Evolutionary conservation across 2,113 vertebrate species (phyloP).

Genomic region (Kryptolebias marmoratus): DNA sequence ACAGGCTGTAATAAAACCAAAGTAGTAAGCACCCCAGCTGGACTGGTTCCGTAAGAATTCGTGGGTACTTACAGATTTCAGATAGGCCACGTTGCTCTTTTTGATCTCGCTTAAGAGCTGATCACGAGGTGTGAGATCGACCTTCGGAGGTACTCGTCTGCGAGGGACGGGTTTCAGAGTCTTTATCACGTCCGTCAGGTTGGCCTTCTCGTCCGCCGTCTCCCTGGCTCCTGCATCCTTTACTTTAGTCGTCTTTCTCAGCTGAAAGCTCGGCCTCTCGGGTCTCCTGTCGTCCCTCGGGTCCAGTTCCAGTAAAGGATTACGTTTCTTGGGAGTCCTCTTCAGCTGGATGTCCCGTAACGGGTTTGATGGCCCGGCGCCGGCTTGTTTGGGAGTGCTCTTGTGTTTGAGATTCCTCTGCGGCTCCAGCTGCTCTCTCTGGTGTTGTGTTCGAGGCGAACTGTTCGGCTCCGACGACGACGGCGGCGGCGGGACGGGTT

Average conservation of each 20-base stretch:
- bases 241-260: constrained; percentile 72
- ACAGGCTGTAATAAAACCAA: not conserved
- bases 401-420: constrained; percentile 58
- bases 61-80: constrained; percentile 83
- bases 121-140: constrained; percentile 90
- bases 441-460: not conserved
- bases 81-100: constrained; percentile 92
- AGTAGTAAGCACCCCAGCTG: not conserved
- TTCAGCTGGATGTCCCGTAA: constrained; percentile 76
- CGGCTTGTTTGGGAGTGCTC: constrained; percentile 38
- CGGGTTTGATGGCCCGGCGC: constrained; percentile 46
- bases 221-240: constrained; percentile 53
- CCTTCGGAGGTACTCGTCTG: constrained; percentile 86
- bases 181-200: constrained; percentile 91
- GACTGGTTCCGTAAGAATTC: not conserved
- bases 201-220: constrained; percentile 82
- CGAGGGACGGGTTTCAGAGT: constrained; percentile 91
- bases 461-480: constrained; percentile 40
- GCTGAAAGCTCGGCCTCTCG: constrained; percentile 76
- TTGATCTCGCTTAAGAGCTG: constrained; percentile 90
- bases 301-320: constrained; percentile 76
- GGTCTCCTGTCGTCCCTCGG: constrained; percentile 77
- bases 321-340: constrained; percentile 78
- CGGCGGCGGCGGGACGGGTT: constrained; percentile 66
- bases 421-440: constrained; percentile 31